These are phyloP conservation scores for Lithodes maja DNA, from an alignment of 2,888 invertebrate species.

Conservation along the genomic window DNA sequence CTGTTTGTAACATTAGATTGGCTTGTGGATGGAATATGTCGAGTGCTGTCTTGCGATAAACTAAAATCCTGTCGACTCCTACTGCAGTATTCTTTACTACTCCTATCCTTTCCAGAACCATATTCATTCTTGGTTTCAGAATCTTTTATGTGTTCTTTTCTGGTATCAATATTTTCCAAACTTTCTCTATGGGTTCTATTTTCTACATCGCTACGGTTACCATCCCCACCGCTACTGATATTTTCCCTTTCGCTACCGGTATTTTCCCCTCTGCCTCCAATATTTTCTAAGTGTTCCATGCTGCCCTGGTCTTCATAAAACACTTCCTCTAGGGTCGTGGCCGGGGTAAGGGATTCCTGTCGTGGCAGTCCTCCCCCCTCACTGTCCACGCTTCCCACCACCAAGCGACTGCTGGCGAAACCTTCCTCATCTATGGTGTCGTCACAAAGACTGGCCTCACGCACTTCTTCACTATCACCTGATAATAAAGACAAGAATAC, in stretches of 20 bases:
- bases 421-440: conserved; percentile 61
- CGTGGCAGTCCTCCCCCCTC: conserved; percentile 42
- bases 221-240: not conserved
- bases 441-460: conserved; percentile 52
- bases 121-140: too few relatives aligned
- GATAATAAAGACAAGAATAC: not conserved
- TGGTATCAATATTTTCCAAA: not conserved
- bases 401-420: conserved; percentile 62
- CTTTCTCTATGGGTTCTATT: not conserved
- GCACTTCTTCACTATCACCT: conserved; percentile 21
- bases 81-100: not conserved
- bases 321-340: conserved; percentile 44
- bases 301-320: conserved; percentile 21
- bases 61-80: not conserved
- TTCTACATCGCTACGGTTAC: not conserved
- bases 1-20: not conserved
- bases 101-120: too few relatives aligned
- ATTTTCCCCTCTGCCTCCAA: not conserved
- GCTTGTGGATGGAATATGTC: not conserved
- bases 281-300: not conserved
- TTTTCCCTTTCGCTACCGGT: not conserved
- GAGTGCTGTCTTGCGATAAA: not conserved
- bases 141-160: not conserved
- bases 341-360: conserved; percentile 53
- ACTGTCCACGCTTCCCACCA: conserved; percentile 67